phyloP scores from a whole-genome alignment of 2,797 vertebrate genomes.

The Danionella dracula region DNA sequence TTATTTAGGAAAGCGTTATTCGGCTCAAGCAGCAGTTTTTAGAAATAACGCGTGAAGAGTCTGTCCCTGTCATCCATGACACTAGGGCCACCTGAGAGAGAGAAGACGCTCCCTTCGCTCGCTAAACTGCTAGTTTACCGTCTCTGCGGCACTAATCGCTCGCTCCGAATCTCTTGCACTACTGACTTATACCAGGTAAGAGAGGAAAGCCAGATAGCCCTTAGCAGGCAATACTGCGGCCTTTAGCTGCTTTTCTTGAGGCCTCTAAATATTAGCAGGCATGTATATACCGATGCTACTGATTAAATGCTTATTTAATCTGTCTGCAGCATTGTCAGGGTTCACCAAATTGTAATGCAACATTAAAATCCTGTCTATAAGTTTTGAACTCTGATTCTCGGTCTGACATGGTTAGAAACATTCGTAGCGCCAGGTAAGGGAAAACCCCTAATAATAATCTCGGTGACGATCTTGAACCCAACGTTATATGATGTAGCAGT shows the following conservation, averaged over 20 bases:
- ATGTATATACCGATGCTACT: too few relatives aligned
- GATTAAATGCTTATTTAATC: too few relatives aligned
- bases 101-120: neutral
- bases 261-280: too few relatives aligned
- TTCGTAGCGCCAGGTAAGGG: too few relatives aligned
- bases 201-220: neutral
- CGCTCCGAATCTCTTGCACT: neutral
- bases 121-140: neutral
- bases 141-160: conserved; percentile 10
- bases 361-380: too few relatives aligned
- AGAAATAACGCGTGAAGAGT: neutral
- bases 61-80: neutral
- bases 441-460: too few relatives aligned
- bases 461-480: too few relatives aligned
- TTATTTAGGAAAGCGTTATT: neutral
- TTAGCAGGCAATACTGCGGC: neutral
- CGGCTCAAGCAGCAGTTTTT: neutral
- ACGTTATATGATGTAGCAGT: too few relatives aligned
- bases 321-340: too few relatives aligned
- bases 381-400: too few relatives aligned
- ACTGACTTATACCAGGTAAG: conserved; percentile 16
- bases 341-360: too few relatives aligned
- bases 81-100: neutral
- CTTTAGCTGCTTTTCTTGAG: neutral
- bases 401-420: too few relatives aligned